Evolutionary conservation across 2,888 invertebrate genomes (phyloP).

Genomic region (Ditylenchus weischeri): DNA sequence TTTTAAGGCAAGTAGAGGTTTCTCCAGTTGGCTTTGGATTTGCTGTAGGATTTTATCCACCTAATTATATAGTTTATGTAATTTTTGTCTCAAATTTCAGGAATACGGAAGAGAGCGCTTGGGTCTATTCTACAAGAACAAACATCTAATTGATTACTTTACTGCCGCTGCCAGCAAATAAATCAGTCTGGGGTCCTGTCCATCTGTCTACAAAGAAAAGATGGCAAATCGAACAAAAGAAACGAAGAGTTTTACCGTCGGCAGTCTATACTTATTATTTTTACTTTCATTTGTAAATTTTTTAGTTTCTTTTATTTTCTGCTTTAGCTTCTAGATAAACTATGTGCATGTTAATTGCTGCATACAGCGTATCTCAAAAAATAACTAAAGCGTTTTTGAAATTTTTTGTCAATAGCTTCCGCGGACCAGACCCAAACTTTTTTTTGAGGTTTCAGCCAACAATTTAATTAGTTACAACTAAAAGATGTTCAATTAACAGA

Average conservation of each 20-base stretch:
- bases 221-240: too few relatives aligned
- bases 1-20: slow-evolving; percentile 48
- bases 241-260: background rate
- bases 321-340: background rate
- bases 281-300: background rate
- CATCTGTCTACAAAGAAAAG: too few relatives aligned
- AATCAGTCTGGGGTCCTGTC: too few relatives aligned
- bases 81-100: slow-evolving; percentile 22
- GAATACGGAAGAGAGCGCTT: slow-evolving; percentile 54
- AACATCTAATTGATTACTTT: slow-evolving; percentile 37
- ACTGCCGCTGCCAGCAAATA: slow-evolving; percentile 4
- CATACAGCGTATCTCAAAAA: too few relatives aligned
- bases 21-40: slow-evolving; percentile 58
- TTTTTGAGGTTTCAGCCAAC: too few relatives aligned
- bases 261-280: background rate
- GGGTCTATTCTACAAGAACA: slow-evolving; percentile 48
- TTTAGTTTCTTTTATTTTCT: too few relatives aligned
- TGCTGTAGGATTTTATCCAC: slow-evolving; percentile 39
- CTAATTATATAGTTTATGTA: background rate
- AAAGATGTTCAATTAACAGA: too few relatives aligned
- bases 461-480: too few relatives aligned
- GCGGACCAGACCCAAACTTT: too few relatives aligned
- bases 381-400: too few relatives aligned
- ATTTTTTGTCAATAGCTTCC: too few relatives aligned
- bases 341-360: background rate